These are phyloP conservation scores for Bhutanitis thaidina DNA, from an alignment of 2,888 invertebrate species.

Conservation along the genomic window DNA sequence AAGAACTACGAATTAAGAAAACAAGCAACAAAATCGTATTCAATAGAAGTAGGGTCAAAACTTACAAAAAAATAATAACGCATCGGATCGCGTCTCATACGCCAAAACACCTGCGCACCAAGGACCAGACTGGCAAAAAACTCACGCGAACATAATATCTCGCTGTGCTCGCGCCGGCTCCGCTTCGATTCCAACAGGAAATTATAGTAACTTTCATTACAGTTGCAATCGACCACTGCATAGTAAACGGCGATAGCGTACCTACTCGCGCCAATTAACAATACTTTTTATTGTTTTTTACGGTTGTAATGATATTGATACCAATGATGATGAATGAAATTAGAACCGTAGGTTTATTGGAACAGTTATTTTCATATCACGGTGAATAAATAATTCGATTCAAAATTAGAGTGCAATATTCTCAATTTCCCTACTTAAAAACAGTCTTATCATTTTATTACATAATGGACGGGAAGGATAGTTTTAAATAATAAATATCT, in stretches of 20 bases:
- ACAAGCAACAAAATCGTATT: slow-evolving; percentile 54
- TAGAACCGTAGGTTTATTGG: too few species aligned
- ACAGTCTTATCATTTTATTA: too few species aligned
- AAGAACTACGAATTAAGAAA: slow-evolving; percentile 35
- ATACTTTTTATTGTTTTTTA: too few species aligned
- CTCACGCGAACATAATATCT: slow-evolving; percentile 32
- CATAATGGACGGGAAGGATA: too few species aligned
- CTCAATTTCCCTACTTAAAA: too few species aligned
- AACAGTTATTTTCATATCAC: too few species aligned
- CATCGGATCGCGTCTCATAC: slow-evolving; percentile 39
- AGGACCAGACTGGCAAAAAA: slow-evolving; percentile 61
- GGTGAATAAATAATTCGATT: too few species aligned
- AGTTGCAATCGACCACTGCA: slow-evolving; percentile 10
- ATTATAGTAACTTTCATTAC: slow-evolving; percentile 23
- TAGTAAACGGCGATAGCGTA: slow-evolving; percentile 2
- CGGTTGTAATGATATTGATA: too few species aligned
- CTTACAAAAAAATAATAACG: slow-evolving; percentile 49
- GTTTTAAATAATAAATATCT: too few species aligned
- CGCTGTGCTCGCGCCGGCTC: slow-evolving; percentile 18
- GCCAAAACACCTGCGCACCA: slow-evolving; percentile 57
- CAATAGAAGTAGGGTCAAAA: slow-evolving; percentile 43
- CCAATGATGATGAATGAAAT: too few species aligned
- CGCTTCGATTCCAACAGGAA: slow-evolving; percentile 26
- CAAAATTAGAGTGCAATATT: too few species aligned
- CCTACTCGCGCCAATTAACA: background rate